These are phyloP conservation scores for Glossosoma conforme DNA, from an alignment of 1,140 invertebrate genomes.

Conservation along the genomic window DNA sequence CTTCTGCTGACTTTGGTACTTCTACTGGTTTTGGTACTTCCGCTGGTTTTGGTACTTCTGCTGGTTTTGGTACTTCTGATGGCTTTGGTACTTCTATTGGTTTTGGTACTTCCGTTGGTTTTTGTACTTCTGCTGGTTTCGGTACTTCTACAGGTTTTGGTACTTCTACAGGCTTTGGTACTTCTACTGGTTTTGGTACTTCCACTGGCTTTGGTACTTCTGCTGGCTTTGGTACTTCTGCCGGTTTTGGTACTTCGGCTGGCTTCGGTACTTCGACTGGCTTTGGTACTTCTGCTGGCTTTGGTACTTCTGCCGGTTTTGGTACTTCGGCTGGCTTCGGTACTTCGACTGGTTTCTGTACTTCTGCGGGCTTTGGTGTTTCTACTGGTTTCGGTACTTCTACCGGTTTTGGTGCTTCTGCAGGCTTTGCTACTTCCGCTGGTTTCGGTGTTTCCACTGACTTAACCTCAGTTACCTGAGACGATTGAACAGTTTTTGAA, in stretches of 20 bases:
- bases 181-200: constrained; percentile 9
- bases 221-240: constrained; percentile 31
- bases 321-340: constrained; percentile 7
- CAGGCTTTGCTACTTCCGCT: constrained; percentile 13
- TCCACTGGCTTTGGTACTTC: constrained; percentile 24
- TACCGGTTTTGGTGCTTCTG: constrained; percentile 24
- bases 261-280: constrained; percentile 6
- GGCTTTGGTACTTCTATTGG: constrained; percentile 1
- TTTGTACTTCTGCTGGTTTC: constrained; percentile 20
- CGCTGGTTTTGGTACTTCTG: constrained; percentile 13
- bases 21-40: constrained; percentile 10
- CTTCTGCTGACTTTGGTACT: constrained; percentile 7
- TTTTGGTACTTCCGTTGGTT: constrained; percentile 1
- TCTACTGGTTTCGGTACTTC: constrained; percentile 18
- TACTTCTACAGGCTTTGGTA: constrained; percentile 8
- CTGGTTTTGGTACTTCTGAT: not conserved
- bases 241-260: constrained; percentile 6
- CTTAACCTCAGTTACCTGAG: not conserved
- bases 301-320: constrained; percentile 13
- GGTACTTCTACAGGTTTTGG: constrained; percentile 29
- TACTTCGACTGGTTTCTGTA: constrained; percentile 27
- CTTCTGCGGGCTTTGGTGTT: constrained; percentile 27
- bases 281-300: constrained; percentile 29
- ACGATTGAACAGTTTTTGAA: constrained; percentile 5
- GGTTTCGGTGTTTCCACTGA: constrained; percentile 25